Evolutionary conservation across 2,797 vertebrate species (phyloP).

Genomic region (Telmatherina bonti): DNA sequence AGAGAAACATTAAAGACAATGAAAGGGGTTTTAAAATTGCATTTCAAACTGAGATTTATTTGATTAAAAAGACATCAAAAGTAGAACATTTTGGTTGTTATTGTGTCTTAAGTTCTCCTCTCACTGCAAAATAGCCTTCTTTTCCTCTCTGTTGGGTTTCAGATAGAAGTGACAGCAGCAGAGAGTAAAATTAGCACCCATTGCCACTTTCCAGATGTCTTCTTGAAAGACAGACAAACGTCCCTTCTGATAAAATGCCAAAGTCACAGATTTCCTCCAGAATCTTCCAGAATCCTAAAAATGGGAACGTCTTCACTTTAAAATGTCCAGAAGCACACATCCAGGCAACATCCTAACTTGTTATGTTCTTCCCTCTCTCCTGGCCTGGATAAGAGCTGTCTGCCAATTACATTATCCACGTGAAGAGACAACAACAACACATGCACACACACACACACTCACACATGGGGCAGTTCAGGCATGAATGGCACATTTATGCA

Average conservation of each 20-base stretch:
- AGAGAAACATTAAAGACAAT: neutral
- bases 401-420: slow-evolving; percentile 72
- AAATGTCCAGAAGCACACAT: slow-evolving; percentile 6
- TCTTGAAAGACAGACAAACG: neutral
- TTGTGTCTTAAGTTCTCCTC: slow-evolving; percentile 9
- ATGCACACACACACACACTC: slow-evolving; percentile 32
- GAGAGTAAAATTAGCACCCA: slow-evolving; percentile 78
- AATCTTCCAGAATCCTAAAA: slow-evolving; percentile 12
- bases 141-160: slow-evolving; percentile 75
- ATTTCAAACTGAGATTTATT: neutral
- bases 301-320: slow-evolving; percentile 16
- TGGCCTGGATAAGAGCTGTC: slow-evolving; percentile 37
- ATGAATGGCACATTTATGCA: slow-evolving; percentile 68
- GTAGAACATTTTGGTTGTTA: neutral
- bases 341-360: slow-evolving; percentile 11
- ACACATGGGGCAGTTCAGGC: slow-evolving; percentile 22
- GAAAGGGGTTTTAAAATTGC: neutral
- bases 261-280: neutral
- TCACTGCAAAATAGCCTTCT: slow-evolving; percentile 81
- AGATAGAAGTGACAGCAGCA: slow-evolving; percentile 80
- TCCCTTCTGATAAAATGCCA: slow-evolving; percentile 6
- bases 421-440: slow-evolving; percentile 55
- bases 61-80: neutral
- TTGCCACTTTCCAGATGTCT: slow-evolving; percentile 63
- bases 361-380: slow-evolving; percentile 27